Percentiles rank a stretch among this genome's conserved stretches.
phyloP scores from a whole-genome alignment of 2,888 invertebrate species.

The Amphipoea oculea region DNA sequence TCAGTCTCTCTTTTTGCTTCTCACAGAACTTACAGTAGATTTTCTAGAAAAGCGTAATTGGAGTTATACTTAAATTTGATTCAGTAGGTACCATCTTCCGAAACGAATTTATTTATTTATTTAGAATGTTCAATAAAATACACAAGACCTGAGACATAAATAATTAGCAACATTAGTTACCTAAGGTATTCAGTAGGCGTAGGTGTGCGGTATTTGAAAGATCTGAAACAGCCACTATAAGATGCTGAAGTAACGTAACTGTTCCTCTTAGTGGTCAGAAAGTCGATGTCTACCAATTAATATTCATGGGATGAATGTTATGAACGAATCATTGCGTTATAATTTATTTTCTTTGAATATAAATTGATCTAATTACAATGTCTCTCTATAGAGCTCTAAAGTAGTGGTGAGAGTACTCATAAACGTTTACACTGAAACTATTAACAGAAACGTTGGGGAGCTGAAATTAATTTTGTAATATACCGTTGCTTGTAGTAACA shows the following conservation, averaged over 20 bases:
- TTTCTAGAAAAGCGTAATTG: background rate
- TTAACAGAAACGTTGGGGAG: conserved; percentile 29
- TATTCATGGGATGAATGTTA: background rate
- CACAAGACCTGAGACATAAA: no score
- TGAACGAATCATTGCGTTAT: background rate
- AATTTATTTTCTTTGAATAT: conserved; percentile 1
- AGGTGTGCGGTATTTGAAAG: background rate
- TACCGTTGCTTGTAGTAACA: conserved; percentile 34
- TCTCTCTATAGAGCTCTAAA: conserved; percentile 13
- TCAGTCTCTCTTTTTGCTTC: no score
- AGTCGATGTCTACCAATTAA: background rate
- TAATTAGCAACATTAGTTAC: background rate
- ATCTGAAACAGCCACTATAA: background rate
- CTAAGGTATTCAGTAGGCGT: no score
- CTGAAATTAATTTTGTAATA: conserved; percentile 54
- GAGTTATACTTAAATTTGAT: background rate
- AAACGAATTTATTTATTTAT: background rate
- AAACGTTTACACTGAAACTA: conserved; percentile 37
- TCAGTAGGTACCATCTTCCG: no score
- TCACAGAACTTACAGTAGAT: background rate
- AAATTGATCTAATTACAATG: conserved; percentile 33
- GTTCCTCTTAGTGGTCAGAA: background rate
- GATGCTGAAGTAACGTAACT: background rate
- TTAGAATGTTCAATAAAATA: background rate
- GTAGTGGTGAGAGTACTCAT: conserved; percentile 25